A percentile compares a stretch with the other conserved stretches of the same genome.
Evolutionary conservation across 2,888 invertebrate species (phyloP).

Genomic region (Zaprionus lineosus): DNA sequence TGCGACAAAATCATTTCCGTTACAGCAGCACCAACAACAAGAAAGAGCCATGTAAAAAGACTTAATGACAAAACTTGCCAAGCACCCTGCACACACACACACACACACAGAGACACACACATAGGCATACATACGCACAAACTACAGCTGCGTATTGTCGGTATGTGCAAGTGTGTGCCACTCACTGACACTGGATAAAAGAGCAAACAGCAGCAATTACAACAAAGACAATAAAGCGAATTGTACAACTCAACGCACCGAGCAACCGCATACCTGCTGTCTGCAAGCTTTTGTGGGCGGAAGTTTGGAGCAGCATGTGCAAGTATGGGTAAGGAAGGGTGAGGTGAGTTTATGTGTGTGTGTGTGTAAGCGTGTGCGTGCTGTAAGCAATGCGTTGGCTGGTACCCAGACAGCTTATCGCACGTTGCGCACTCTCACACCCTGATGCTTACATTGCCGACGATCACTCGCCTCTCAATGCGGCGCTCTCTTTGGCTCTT

Average conservation of each 20-base stretch:
- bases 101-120: slow-evolving; percentile 15
- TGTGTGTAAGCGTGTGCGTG: too few species aligned
- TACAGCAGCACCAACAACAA: slow-evolving; percentile 41
- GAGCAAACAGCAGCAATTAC: slow-evolving; percentile 21
- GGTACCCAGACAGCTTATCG: slow-evolving; percentile 51
- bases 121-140: slow-evolving; percentile 15
- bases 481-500: not conserved
- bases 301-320: not conserved
- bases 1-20: slow-evolving; percentile 63
- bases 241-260: slow-evolving; percentile 19
- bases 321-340: not conserved
- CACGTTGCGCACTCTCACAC: slow-evolving; percentile 37
- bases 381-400: slow-evolving; percentile 23
- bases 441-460: slow-evolving; percentile 14
- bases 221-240: slow-evolving; percentile 17
- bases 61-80: slow-evolving; percentile 49
- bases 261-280: slow-evolving; percentile 51
- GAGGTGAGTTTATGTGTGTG: too few species aligned
- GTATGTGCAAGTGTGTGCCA: slow-evolving; percentile 9
- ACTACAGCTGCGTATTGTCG: slow-evolving; percentile 5
- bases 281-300: slow-evolving; percentile 37
- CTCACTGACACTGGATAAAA: slow-evolving; percentile 29
- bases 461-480: not conserved
- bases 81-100: slow-evolving; percentile 25
- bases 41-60: slow-evolving; percentile 29